Conservation (phyloP, 1,140 invertebrate genomes). For the Muscidifurax raptorellus region DNA sequence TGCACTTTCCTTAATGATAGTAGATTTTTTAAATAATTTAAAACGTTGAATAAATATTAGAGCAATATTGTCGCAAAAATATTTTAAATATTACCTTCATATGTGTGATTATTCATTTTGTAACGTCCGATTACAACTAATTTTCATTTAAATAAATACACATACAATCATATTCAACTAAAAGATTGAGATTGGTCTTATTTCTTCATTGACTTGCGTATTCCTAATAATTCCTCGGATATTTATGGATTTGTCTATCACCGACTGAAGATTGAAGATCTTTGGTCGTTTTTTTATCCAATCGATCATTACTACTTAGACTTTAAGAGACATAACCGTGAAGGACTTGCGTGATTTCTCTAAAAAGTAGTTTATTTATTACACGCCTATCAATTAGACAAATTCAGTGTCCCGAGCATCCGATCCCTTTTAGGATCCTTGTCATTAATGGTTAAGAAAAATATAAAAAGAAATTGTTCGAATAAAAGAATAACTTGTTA, state of each 20-base stretch:
- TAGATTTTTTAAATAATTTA: slow-evolving; percentile 4
- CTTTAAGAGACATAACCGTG: slow-evolving; percentile 21
- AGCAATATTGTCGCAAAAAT: slow-evolving; percentile 19
- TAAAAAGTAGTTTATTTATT: not conserved
- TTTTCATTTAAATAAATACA: not conserved
- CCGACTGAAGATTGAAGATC: slow-evolving; percentile 1
- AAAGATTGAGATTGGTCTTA: not conserved
- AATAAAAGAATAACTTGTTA: slow-evolving; percentile 25
- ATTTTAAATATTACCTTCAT: not conserved
- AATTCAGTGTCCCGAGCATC: slow-evolving; percentile 2
- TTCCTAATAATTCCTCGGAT: not conserved
- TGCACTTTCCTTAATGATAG: not conserved
- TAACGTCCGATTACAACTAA: not conserved
- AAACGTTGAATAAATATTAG: slow-evolving; percentile 10
- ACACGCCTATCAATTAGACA: not conserved
- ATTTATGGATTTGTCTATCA: not conserved
- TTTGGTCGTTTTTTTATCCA: slow-evolving; percentile 14
- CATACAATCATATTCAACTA: no score
- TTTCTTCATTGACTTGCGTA: not conserved
- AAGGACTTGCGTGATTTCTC: not conserved
- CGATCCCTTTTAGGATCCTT: not conserved
- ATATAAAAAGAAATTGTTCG: slow-evolving; percentile 6
- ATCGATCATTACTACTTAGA: slow-evolving; percentile 11
- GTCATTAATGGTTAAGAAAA: not conserved
- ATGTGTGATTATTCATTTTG: not conserved